A percentile compares a stretch with the other conserved stretches of the same genome.
phyloP scores from a whole-genome alignment of 2,113 vertebrate species.

The Pavo muticus region DNA sequence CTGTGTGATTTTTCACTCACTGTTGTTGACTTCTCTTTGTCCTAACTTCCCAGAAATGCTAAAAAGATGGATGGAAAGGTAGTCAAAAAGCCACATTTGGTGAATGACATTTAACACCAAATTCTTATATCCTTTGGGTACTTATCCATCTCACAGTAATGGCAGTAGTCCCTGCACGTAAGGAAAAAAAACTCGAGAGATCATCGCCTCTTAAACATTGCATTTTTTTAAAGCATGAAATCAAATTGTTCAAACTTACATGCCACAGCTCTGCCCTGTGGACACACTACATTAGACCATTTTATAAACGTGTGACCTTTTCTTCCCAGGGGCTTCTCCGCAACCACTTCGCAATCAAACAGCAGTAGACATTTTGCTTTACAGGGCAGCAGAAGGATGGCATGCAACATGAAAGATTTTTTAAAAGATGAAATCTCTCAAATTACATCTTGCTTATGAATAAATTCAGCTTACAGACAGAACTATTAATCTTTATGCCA shows the following conservation, averaged over 20 bases:
- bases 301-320: constrained; percentile 24
- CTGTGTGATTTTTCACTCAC: constrained; percentile 59
- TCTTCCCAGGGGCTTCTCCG: constrained; percentile 46
- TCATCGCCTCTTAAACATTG: neutral
- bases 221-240: neutral
- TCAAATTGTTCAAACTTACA: neutral
- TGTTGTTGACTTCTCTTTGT: constrained; percentile 72
- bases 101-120: constrained; percentile 10
- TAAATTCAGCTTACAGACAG: neutral
- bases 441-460: constrained; percentile 9
- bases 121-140: neutral
- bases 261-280: neutral
- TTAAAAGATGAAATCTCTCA: neutral
- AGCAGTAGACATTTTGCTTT: constrained; percentile 39
- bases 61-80: constrained; percentile 68
- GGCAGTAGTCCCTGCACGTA: neutral
- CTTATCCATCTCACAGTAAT: neutral
- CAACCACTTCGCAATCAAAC: constrained; percentile 19
- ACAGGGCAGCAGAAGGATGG: constrained; percentile 3
- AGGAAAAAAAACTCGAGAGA: neutral
- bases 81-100: constrained; percentile 54
- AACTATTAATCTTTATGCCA: neutral
- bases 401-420: constrained; percentile 22
- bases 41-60: constrained; percentile 71
- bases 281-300: neutral